Percentiles rank a stretch among this genome's conserved stretches.
Evolutionary conservation across 2,797 vertebrate species (phyloP).

Genomic region (Cossypha heuglini): DNA sequence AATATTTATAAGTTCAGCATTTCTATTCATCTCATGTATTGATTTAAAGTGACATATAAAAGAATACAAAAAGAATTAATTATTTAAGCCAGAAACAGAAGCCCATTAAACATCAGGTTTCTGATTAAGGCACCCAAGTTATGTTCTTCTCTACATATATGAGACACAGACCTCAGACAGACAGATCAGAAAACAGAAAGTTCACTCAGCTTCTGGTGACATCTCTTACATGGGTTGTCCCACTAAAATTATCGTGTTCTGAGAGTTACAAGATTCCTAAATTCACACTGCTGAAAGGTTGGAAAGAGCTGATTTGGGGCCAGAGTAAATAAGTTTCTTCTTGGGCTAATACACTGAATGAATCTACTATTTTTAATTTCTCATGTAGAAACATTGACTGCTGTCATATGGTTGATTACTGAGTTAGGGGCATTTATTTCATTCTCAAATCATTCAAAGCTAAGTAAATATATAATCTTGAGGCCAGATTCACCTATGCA

Average conservation of each 20-base stretch:
- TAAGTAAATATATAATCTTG: neutral
- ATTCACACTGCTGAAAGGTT: neutral
- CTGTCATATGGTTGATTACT: neutral
- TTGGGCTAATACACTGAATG: neutral
- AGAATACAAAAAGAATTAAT: fast-evolving
- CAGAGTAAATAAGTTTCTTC: neutral
- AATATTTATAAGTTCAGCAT: neutral
- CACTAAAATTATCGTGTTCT: neutral
- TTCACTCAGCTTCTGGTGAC: neutral
- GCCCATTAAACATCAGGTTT: neutral
- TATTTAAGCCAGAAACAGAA: neutral
- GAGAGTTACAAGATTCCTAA: neutral
- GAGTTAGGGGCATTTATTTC: neutral
- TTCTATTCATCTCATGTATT: neutral
- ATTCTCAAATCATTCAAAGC: neutral
- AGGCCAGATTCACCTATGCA: neutral
- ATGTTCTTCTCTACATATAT: neutral
- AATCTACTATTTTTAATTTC: neutral
- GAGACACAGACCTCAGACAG: neutral
- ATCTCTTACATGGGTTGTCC: neutral
- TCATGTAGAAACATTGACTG: neutral
- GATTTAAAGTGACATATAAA: neutral
- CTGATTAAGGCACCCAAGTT: neutral
- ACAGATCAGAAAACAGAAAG: neutral
- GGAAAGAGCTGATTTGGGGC: neutral